These are phyloP conservation scores for Fissipunctia ypsillon DNA, from an alignment of 2,888 invertebrate species.

Conservation along the genomic window DNA sequence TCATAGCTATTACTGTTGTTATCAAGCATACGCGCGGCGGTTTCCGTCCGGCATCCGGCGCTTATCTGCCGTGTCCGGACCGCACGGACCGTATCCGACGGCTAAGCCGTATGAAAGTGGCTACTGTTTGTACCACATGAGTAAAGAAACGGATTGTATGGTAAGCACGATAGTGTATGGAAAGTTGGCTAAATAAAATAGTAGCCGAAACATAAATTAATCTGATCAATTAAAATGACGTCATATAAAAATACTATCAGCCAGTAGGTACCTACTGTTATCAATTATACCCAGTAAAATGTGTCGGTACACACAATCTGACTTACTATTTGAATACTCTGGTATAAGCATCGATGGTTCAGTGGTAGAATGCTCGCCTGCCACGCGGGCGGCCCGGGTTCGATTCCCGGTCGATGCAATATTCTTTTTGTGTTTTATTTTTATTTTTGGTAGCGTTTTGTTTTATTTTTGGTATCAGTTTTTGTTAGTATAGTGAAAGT, in stretches of 20 bases:
- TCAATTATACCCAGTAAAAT: neutral
- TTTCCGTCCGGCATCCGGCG: constrained; percentile 41
- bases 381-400: constrained; percentile 90
- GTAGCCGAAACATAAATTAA: neutral
- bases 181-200: neutral
- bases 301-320: fast-evolving
- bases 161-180: neutral
- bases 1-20: constrained; percentile 14
- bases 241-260: too few relatives aligned
- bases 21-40: constrained; percentile 30
- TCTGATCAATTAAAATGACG: neutral
- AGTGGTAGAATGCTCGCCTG: constrained; percentile 91
- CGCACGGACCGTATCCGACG: constrained; percentile 20
- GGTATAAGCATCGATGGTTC: constrained; percentile 88
- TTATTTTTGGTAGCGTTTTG: neutral
- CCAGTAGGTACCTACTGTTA: neutral
- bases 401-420: constrained; percentile 89
- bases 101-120: constrained; percentile 9
- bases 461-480: neutral
- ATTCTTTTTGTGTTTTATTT: constrained; percentile 66
- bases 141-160: too few relatives aligned
- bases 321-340: fast-evolving
- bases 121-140: too few relatives aligned
- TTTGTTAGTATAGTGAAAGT: neutral
- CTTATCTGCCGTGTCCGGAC: constrained; percentile 47